Percentiles rank a stretch among this genome's conserved stretches.
Evolutionary conservation across 2,113 vertebrate genomes (phyloP).

Genomic region (Siniperca knerii): DNA sequence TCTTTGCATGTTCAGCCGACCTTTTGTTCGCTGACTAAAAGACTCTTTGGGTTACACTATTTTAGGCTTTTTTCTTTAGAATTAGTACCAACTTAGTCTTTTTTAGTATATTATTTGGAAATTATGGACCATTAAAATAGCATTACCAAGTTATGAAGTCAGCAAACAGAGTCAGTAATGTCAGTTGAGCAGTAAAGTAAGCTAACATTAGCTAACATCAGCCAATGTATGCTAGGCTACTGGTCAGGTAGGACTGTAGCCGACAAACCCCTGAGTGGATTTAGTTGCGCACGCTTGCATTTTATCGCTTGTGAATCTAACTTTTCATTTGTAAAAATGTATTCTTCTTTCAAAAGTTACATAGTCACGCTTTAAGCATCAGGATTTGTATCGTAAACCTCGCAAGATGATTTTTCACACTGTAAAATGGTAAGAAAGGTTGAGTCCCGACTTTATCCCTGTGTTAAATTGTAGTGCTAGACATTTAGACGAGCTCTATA

Average conservation of each 20-base stretch:
- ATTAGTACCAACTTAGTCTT: not conserved
- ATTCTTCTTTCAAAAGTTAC: too few relatives aligned
- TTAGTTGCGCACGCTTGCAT: not conserved
- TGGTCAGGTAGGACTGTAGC: too few relatives aligned
- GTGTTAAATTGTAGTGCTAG: not conserved
- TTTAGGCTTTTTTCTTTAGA: not conserved
- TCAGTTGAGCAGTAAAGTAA: not conserved
- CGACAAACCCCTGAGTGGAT: not conserved
- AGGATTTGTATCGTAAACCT: not conserved
- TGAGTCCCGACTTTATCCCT: not conserved
- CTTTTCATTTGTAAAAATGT: not conserved
- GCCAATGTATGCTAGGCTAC: not conserved
- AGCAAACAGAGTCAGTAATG: not conserved
- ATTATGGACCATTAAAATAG: not conserved
- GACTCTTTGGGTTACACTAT: not conserved
- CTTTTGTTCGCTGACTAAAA: not conserved
- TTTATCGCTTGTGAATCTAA: too few relatives aligned
- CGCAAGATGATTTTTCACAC: not conserved
- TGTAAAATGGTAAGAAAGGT: not conserved
- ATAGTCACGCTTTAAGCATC: not conserved
- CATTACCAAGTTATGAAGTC: not conserved
- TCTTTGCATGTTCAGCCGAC: not conserved
- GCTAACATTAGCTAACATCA: not conserved
- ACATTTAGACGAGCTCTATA: not conserved
- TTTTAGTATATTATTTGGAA: not conserved